These are phyloP conservation scores for Bombylius discolor DNA, from an alignment of 2,888 invertebrate species.

Conservation along the genomic window DNA sequence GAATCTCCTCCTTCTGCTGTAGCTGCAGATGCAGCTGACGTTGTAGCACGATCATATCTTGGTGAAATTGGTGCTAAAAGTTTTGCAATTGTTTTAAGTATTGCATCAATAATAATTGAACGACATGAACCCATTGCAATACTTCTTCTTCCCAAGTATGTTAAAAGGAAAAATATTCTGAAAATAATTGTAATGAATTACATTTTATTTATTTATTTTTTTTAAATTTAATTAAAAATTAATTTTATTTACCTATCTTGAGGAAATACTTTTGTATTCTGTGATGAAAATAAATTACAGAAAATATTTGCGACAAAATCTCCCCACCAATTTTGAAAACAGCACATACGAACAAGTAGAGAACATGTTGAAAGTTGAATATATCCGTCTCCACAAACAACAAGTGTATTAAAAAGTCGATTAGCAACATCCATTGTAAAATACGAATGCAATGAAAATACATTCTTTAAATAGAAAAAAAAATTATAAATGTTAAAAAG, in stretches of 20 bases:
- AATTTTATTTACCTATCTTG: constrained; percentile 57
- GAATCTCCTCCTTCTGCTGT: constrained; percentile 13
- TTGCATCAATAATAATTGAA: constrained; percentile 47
- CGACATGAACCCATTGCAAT: constrained; percentile 48
- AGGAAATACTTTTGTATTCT: constrained; percentile 66
- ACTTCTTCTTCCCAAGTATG: constrained; percentile 75
- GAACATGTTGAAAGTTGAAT: constrained; percentile 67
- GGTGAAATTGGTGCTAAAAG: constrained; percentile 43
- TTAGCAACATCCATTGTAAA: constrained; percentile 42
- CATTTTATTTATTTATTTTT: not conserved
- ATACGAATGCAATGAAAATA: constrained; percentile 30
- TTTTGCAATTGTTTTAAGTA: constrained; percentile 46
- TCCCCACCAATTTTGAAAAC: constrained; percentile 78
- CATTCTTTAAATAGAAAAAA: constrained; percentile 20
- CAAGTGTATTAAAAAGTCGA: constrained; percentile 55
- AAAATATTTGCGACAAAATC: constrained; percentile 74
- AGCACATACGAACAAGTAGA: constrained; percentile 59
- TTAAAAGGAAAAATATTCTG: constrained; percentile 73
- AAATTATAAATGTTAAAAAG: not conserved
- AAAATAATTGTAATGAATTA: constrained; percentile 12
- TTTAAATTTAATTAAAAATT: not conserved
- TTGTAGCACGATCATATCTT: not conserved
- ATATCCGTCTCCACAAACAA: constrained; percentile 65
- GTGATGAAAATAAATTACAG: constrained; percentile 61
- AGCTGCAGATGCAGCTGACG: not conserved